Evolutionary conservation across 2,113 vertebrate species (phyloP), one percentile per base, ranked within the genome.

Genomic region (Octodon degus): DNA sequence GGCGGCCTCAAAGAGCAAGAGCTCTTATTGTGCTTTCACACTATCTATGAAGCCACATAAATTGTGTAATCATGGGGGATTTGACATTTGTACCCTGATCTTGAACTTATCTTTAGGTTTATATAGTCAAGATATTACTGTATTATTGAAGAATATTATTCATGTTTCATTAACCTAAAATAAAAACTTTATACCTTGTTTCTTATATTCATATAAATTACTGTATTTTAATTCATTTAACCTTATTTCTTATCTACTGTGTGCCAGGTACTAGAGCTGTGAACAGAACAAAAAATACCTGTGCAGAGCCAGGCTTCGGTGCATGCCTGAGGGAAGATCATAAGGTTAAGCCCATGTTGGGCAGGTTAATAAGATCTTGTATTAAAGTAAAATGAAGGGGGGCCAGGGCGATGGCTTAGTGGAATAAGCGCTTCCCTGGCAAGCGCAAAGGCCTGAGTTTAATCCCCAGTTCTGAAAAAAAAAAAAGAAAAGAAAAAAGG

Each of bases 161-260:
- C 25, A 27, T 92, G 40, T 90, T 92, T 95, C 37, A 20, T 95
- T 97, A 96, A 68, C 13, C 53, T 93, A 67, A 93, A 84, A n/a
- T 93, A 86, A 83, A 63, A 77, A 9, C 80, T 94, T 92, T 93
- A 47, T 91, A 92, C 40, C 47, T 50, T 87, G 19, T 32, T 94
- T 68, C 10, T 60, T 72, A 1, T 86, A 65, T 65, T 89, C n/a
- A 43, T 92, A 32, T 2, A 34, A 77, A 55, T 95, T 89, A 68
- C 83, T 89, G 13, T 94, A 58, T 17, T 80, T 11, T 19, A 70
- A 1, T 97, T 93, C 60, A 68, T 63, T 87, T 22, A 89, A 0
- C 12, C 50, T 37, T 93, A 37, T 81, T 47, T 87, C 76, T 30
- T 84, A 87, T 63, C 40, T 37, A 24, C 30, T 76, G 0, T 86